A percentile compares a stretch with the other conserved stretches of the same genome.
Evolutionary conservation across 2,797 vertebrate species (phyloP).

Genomic region (Synaphobranchus kaupii): DNA sequence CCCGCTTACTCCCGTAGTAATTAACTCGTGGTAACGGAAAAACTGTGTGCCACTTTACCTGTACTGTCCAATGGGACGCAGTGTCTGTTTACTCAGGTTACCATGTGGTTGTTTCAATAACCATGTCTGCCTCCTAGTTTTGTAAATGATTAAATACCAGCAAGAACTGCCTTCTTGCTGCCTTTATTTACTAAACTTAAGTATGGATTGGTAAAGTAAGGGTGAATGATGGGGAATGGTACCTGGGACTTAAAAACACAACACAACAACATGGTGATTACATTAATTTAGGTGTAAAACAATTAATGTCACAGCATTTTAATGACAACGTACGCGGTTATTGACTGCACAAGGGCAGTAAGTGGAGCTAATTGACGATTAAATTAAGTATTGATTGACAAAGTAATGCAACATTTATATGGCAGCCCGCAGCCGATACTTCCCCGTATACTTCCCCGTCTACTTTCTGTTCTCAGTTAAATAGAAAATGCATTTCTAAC

Average conservation of each 20-base stretch:
- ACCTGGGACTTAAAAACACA: constrained; percentile 1
- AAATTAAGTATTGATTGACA: constrained; percentile 48
- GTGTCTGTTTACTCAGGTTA: background rate
- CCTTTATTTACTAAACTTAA: background rate
- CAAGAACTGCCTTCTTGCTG: background rate
- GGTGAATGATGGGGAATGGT: background rate
- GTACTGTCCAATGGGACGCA: background rate
- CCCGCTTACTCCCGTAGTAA: background rate
- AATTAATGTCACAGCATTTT: constrained; percentile 40
- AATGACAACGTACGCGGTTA: constrained; percentile 41
- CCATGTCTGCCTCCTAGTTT: background rate
- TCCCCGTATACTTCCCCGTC: background rate
- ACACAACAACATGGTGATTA: background rate
- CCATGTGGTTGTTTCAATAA: background rate
- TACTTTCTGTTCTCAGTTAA: constrained; percentile 39
- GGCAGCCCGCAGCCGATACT: background rate
- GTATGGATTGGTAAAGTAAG: background rate
- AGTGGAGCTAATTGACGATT: constrained; percentile 50
- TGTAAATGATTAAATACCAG: background rate
- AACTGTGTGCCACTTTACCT: background rate
- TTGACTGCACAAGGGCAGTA: constrained; percentile 45
- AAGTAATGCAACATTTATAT: constrained; percentile 21
- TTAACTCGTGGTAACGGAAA: background rate
- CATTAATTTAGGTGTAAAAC: background rate
- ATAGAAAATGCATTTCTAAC: constrained; percentile 19